Conservation (phyloP, 2,888 invertebrate species). For the Euproctis similis region DNA sequence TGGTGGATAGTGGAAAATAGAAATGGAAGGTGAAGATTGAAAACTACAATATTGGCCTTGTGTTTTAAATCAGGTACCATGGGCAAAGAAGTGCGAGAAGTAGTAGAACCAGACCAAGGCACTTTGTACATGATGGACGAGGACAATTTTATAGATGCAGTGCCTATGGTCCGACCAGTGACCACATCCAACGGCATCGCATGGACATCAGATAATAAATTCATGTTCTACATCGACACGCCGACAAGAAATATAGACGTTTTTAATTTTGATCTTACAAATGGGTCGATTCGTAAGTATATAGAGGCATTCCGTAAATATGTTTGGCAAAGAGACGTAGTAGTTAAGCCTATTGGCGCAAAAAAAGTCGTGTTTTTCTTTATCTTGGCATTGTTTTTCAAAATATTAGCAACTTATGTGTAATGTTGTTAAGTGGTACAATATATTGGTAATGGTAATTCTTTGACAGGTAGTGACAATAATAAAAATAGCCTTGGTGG, state of each 20-base stretch:
- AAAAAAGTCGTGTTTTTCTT: too few relatives aligned
- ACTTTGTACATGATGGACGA: constrained; percentile 75
- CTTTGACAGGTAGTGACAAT: too few relatives aligned
- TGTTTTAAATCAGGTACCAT: constrained; percentile 74
- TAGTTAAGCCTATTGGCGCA: too few relatives aligned
- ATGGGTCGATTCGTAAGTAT: constrained; percentile 76
- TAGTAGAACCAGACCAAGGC: constrained; percentile 69
- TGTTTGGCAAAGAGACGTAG: too few relatives aligned
- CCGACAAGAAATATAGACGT: constrained; percentile 79
- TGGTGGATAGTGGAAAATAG: too few relatives aligned
- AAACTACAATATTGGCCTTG: constrained; percentile 79
- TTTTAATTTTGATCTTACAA: constrained; percentile 80
- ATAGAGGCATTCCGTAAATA: too few relatives aligned
- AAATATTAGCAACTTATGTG: too few relatives aligned
- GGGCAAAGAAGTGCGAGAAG: constrained; percentile 70
- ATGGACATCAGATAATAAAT: constrained; percentile 82
- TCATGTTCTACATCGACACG: constrained; percentile 87
- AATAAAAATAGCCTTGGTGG: too few relatives aligned
- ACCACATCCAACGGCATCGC: constrained; percentile 87
- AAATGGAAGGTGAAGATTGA: constrained; percentile 80
- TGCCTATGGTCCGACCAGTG: constrained; percentile 61
- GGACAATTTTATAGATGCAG: constrained; percentile 43
- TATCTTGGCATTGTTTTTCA: too few relatives aligned
- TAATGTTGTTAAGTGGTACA: too few relatives aligned
- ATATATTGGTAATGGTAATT: too few relatives aligned